Conservation (phyloP, 2,888 invertebrate genomes). For the Drosophila lacicola region DNA sequence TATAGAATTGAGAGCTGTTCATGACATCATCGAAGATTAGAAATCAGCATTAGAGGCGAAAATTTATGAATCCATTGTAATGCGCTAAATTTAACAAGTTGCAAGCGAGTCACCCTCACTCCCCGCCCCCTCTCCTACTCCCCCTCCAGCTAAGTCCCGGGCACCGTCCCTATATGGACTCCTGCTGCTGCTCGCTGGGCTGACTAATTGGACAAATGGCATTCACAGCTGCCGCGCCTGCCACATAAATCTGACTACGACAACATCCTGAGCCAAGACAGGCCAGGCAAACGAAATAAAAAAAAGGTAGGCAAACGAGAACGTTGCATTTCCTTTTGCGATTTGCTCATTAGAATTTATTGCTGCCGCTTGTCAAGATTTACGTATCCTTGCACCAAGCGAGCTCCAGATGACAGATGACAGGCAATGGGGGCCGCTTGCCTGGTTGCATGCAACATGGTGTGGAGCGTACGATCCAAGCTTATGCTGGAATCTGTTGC, state of each 20-base stretch:
- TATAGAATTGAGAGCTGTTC: constrained; percentile 25
- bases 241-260: constrained; percentile 66
- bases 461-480: constrained; percentile 25
- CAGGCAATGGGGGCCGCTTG: constrained; percentile 57
- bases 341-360: constrained; percentile 82
- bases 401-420: constrained; percentile 72
- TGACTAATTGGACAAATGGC: constrained; percentile 78
- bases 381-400: constrained; percentile 79
- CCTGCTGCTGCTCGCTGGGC: constrained; percentile 30
- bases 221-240: constrained; percentile 74
- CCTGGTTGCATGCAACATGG: constrained; percentile 34
- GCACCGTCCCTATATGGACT: background rate
- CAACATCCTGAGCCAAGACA: constrained; percentile 64
- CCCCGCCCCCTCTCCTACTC: background rate
- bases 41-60: constrained; percentile 45
- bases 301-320: constrained; percentile 33
- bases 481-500: constrained; percentile 18
- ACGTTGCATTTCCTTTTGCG: constrained; percentile 75
- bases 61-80: constrained; percentile 75
- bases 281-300: constrained; percentile 3
- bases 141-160: background rate
- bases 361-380: constrained; percentile 80
- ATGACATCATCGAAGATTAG: constrained; percentile 72
- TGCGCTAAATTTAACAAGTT: constrained; percentile 78
- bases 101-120: constrained; percentile 35